Evolutionary conservation across 2,797 vertebrate species (phyloP).

Genomic region (Thripadectes ignobilis): DNA sequence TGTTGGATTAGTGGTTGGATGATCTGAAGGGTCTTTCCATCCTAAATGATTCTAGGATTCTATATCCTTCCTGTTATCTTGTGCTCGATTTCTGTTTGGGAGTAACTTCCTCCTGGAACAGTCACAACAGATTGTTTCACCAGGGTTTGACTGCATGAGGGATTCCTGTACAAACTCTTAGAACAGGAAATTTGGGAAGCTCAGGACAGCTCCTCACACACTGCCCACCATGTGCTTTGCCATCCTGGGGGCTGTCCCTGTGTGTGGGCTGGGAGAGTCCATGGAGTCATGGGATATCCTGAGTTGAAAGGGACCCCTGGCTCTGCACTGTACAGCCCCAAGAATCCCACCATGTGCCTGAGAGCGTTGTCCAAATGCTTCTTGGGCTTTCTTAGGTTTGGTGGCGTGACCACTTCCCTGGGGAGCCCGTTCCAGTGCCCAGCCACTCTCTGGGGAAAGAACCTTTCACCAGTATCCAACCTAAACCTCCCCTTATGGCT

Average conservation of each 20-base stretch:
- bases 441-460: neutral
- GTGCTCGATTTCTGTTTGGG: neutral
- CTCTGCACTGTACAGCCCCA: neutral
- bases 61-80: neutral
- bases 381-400: neutral
- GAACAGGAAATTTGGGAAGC: neutral
- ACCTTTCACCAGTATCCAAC: neutral
- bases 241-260: neutral
- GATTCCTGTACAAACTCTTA: neutral
- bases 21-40: neutral
- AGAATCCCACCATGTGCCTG: neutral
- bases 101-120: neutral
- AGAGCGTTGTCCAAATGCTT: rapidly evolving
- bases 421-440: neutral
- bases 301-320: neutral
- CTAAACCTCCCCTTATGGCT: neutral
- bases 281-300: neutral
- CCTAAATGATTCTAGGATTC: neutral
- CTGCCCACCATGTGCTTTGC: neutral
- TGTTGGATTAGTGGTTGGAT: neutral
- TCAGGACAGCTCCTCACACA: neutral
- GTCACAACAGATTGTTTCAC: neutral
- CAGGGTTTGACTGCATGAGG: neutral
- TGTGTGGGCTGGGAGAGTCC: neutral
- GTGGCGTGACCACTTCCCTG: rapidly evolving